Evolutionary conservation across 2,888 invertebrate genomes (phyloP).

Genomic region (Masnerella sp.): DNA sequence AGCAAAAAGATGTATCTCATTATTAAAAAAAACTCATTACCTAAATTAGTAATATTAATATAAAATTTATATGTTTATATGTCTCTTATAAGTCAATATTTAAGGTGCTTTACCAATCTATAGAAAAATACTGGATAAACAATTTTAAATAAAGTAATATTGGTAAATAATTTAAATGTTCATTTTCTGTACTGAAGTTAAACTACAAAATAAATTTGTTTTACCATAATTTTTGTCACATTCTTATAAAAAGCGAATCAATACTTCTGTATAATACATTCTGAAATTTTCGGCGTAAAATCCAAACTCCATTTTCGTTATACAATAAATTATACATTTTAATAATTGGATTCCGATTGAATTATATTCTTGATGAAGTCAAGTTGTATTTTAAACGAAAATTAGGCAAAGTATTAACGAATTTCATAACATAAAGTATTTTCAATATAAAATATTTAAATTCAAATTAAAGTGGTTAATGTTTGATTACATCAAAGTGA

Average conservation of each 20-base stretch:
- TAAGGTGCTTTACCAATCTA: no score
- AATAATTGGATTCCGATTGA: constrained; percentile 16
- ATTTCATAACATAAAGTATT: not conserved
- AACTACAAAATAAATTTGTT: no score
- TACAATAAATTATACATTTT: constrained; percentile 10
- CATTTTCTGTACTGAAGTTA: constrained; percentile 1
- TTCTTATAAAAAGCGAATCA: no score
- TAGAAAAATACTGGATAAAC: no score
- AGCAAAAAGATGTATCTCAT: no score
- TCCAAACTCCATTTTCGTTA: not conserved
- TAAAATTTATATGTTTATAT: no score
- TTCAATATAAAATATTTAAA: constrained; percentile 6
- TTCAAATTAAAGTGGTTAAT: constrained; percentile 2
- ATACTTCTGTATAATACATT: no score
- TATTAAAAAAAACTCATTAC: no score
- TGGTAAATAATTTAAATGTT: no score
- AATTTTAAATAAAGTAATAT: not conserved
- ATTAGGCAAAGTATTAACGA: constrained; percentile 11
- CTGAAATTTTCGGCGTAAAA: constrained; percentile 7
- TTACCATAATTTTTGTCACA: no score
- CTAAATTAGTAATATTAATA: no score
- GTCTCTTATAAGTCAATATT: no score
- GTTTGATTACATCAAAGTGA: constrained; percentile 1
- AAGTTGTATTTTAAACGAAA: constrained; percentile 25
- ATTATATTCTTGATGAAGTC: constrained; percentile 4